Base-by-base conservation (phyloP, 2,113 vertebrate genomes). In the Zootoca vivipara region DNA sequence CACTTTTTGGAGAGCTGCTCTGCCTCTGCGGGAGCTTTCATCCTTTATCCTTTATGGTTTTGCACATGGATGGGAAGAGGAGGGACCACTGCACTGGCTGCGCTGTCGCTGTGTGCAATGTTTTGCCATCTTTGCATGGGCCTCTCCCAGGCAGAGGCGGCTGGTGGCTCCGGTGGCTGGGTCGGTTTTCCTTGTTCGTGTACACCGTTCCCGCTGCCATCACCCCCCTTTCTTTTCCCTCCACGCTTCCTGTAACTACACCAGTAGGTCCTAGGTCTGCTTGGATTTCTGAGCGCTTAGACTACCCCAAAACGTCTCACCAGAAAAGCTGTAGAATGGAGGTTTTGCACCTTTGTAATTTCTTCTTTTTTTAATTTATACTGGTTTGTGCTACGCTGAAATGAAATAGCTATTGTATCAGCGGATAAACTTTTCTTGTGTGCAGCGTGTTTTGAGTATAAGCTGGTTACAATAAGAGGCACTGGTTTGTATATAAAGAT, bases 401-500 rank as follows among this genome's bases (percentile, higher is more conserved):
- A 93, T 97, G 95, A 95, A 96, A 93, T 96, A 95, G 91, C 92
- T 95, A 93, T 96, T 91, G 89, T 93, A 95, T 96, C 94, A 93
- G 95, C 95, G 91, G 92, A 90, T 90, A 91, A 91, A 94, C 52
- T 62, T 77, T 90, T 94, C 92, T 90, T 93, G 82, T 92, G 93
- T 92, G 85, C 93, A n/a, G 72, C 93, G 92, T 96, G 46, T 52
- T 52, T 62, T 20, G 94, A 95, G 96, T 94, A 93, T 95, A 93
- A 93, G 97, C 96, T 93, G 95, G 91, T 95, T 95, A 94, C 87
- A 94, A 95, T 95, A 95, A 93, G 96, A 98, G 97, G 97, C 98
- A 97, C 97, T 98, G 98, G 97, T 96, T 97, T 99, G 98, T 99
- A 98, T 89, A 98, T 98, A 99, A 96, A 96, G 96, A 96, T 96